These are phyloP conservation scores for Bettongia penicillata DNA, from an alignment of 2,113 vertebrate genomes.

Conservation along the genomic window DNA sequence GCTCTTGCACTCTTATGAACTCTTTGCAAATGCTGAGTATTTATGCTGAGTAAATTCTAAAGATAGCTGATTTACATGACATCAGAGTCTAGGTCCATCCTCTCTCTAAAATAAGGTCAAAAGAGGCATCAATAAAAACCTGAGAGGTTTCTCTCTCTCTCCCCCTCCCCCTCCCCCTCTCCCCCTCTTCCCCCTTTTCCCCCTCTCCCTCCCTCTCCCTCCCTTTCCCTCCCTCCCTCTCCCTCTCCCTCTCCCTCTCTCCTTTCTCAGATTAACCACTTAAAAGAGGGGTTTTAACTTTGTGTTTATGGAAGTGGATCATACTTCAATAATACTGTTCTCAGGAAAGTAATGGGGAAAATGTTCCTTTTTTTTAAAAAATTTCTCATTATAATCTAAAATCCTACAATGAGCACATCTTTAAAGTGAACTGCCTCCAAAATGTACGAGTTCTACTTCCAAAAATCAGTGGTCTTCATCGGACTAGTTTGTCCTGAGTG, in stretches of 20 bases:
- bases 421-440: conserved; percentile 9
- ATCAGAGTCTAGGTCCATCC: neutral
- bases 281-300: conserved; percentile 18
- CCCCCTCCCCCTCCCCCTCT: too few relatives aligned
- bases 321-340: neutral
- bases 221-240: too few relatives aligned
- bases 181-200: too few relatives aligned
- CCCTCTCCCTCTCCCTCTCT: neutral
- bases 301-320: neutral
- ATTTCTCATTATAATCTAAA: neutral
- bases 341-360: neutral
- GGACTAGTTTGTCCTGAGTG: conserved; percentile 29
- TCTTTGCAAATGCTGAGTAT: conserved; percentile 32
- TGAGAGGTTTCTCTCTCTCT: neutral
- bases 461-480: neutral
- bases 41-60: conserved; percentile 23
- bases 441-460: neutral
- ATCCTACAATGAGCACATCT: neutral
- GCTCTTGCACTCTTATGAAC: conserved; percentile 51
- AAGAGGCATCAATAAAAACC: neutral
- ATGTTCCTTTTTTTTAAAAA: neutral
- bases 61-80: neutral
- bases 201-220: too few relatives aligned
- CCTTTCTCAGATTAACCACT: neutral
- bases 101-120: neutral